phyloP scores from a whole-genome alignment of 2,888 invertebrate species.

The Philopedon plagiatum region DNA sequence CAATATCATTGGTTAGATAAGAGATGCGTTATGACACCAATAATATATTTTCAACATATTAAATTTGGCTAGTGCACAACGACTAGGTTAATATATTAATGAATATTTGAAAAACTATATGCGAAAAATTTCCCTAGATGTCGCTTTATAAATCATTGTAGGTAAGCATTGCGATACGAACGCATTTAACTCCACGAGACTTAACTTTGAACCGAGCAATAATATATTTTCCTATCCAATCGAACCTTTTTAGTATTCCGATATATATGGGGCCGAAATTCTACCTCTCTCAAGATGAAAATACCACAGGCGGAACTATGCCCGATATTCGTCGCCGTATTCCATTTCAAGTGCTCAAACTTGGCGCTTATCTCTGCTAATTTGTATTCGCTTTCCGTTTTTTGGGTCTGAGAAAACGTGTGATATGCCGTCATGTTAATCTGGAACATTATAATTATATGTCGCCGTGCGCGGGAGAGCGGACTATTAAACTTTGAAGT shows the following conservation, averaged over 20 bases:
- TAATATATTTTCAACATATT: no score
- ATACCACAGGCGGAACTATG: constrained; percentile 29
- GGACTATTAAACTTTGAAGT: constrained; percentile 1
- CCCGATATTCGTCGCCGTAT: constrained; percentile 32
- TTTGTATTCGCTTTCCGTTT: constrained; percentile 31
- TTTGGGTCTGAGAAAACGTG: constrained; percentile 4
- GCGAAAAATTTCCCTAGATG: no score
- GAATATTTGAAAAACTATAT: no score
- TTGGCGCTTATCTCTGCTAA: constrained; percentile 30
- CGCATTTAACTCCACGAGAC: no score
- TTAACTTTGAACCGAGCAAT: no score
- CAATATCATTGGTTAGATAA: no score
- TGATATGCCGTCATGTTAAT: constrained; percentile 12
- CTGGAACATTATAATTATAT: constrained; percentile 1
- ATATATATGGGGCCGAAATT: constrained; percentile 1
- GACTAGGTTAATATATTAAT: no score
- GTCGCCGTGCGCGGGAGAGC: neutral
- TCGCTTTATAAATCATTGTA: no score
- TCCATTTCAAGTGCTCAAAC: constrained; percentile 21
- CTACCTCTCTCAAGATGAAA: constrained; percentile 10
- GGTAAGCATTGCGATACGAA: no score
- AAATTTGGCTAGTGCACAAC: no score
- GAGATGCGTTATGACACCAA: no score
- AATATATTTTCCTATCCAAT: neutral
- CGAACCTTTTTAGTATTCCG: neutral